These are phyloP conservation scores for Blastomussa wellsi DNA, from an alignment of 92 coral and sea anemone species.

Conservation along the genomic window DNA sequence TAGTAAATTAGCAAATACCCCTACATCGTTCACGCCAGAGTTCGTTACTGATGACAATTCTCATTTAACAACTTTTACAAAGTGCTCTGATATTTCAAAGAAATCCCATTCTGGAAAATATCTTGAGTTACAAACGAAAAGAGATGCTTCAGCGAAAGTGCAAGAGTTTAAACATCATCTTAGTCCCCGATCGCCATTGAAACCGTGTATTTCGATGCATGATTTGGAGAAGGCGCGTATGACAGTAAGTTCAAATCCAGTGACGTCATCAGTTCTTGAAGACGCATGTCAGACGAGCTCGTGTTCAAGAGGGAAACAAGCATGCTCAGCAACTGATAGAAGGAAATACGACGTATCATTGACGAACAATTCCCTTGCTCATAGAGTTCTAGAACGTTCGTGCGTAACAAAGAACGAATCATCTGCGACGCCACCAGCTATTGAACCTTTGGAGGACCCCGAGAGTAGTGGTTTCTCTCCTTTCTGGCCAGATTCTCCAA, in stretches of 20 bases:
- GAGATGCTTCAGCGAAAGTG: neutral
- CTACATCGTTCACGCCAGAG: neutral
- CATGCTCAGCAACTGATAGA: neutral
- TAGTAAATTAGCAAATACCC: neutral
- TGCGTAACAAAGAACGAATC: neutral
- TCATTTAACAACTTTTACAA: neutral
- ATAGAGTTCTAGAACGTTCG: neutral
- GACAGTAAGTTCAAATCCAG: neutral
- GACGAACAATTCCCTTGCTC: neutral
- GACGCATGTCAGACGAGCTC: neutral
- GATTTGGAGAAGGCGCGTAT: neutral
- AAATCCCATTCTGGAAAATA: neutral
- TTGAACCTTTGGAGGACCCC: neutral
- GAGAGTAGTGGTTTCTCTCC: neutral
- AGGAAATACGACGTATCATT: neutral
- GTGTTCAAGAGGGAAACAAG: neutral
- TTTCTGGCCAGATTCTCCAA: conserved; percentile 3
- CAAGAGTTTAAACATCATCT: neutral
- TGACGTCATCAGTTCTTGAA: neutral
- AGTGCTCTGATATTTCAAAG: neutral
- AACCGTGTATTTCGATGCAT: neutral
- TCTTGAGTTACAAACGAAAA: neutral
- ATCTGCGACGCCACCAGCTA: neutral
- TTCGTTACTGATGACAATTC: neutral
- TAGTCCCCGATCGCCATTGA: neutral